Base-by-base conservation (phyloP, 2,797 vertebrate genomes). In the Hoplostethus atlanticus region DNA sequence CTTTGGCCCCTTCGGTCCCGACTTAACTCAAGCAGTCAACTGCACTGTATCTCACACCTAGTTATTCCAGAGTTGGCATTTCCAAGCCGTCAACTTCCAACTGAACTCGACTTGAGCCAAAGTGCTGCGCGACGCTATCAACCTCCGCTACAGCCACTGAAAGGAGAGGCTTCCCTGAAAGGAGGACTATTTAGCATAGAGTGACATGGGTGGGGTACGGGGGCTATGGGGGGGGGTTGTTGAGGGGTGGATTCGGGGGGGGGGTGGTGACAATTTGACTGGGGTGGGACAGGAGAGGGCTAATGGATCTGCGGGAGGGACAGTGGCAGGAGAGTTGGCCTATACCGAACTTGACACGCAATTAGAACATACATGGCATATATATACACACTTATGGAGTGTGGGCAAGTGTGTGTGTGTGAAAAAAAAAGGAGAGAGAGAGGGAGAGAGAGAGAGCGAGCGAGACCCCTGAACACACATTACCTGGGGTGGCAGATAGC, bases 331-430 rank as follows among this genome's bases (percentile, higher is more conserved):
- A 73, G 69, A 84, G 61, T 75, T 60, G 75, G 76, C 42, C 84
- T 55, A 79, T 70, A 81, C 59, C 3, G 50, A 84, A 88, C 77
- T 28, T 87, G 85, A 89, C 87, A 90, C 44, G 30, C 75, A 90
- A 86, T 89, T 89, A 86, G 57, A 83, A 87, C 58, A 80, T 79
- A 87, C 79, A 87, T 68, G 64, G 59, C 74, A 84, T 57, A 75
- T 72, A 72, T 54, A 74, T 38, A 53, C 34, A 73, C 63, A 58
- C 59, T 66, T 56, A 71, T 60, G 10, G 34, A 47, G 73, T 36
- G 53, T 62, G 68, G 73, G 64, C 16, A 15, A 21, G 50, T 52
- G 48, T 21, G 47, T n/a, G 54, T 25, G 46, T 4, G 36, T 28
- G 51, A 21, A 46, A 17, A 28, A 34, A 36, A 15, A 36, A 30